Conservation (phyloP, 2,888 invertebrate genomes). For the Eristalis intricaria region DNA sequence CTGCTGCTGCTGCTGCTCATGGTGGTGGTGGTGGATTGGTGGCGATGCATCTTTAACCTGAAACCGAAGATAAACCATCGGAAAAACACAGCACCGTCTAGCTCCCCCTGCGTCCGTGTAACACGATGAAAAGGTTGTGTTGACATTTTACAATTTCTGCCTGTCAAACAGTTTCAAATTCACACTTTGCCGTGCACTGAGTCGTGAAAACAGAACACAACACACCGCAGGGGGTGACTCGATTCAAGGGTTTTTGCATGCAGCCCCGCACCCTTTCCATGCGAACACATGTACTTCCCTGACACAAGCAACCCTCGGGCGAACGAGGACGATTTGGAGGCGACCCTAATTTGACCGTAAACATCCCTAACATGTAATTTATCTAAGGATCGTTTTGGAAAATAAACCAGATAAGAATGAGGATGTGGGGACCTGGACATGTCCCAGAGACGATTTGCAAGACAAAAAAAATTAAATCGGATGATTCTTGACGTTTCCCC, state of each 20-base stretch:
- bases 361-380: slow-evolving; percentile 80
- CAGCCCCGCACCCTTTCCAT: slow-evolving; percentile 1
- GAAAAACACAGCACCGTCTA: neutral
- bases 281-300: neutral
- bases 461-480: neutral
- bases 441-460: neutral
- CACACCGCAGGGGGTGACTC: slow-evolving; percentile 28
- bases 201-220: slow-evolving; percentile 41
- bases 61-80: slow-evolving; percentile 12
- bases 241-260: slow-evolving; percentile 42
- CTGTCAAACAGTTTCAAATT: slow-evolving; percentile 71
- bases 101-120: slow-evolving; percentile 5
- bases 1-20: slow-evolving; percentile 20
- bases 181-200: slow-evolving; percentile 44
- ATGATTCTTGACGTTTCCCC: neutral
- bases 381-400: slow-evolving; percentile 73
- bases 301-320: slow-evolving; percentile 41
- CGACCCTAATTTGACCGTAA: slow-evolving; percentile 80
- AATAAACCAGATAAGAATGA: slow-evolving; percentile 29
- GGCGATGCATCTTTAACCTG: slow-evolving; percentile 27
- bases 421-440: slow-evolving; percentile 7
- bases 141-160: slow-evolving; percentile 66
- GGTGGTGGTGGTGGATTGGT: neutral
- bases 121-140: slow-evolving; percentile 64
- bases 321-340: slow-evolving; percentile 19